Conservation (phyloP, 2,113 vertebrate species). For the Potamarius usumacintae region DNA sequence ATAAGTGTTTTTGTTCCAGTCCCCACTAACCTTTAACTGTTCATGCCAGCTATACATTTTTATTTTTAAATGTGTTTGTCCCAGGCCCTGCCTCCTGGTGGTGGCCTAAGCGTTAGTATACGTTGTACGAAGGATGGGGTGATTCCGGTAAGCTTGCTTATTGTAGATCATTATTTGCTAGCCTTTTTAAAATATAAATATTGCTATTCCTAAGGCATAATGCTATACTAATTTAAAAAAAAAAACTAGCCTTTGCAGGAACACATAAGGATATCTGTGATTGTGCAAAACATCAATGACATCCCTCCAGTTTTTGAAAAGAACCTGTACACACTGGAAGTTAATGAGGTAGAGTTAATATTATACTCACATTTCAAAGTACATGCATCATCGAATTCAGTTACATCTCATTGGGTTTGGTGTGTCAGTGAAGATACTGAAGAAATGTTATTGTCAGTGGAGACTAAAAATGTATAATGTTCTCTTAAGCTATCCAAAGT, state of each 20-base stretch:
- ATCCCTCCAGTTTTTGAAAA: conserved; percentile 59
- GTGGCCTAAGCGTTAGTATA: background rate
- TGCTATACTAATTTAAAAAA: background rate
- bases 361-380: background rate
- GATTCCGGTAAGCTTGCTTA: background rate
- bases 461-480: background rate
- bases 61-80: conserved; percentile 15
- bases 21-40: background rate
- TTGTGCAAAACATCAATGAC: conserved; percentile 64
- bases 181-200: background rate
- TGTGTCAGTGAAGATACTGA: background rate
- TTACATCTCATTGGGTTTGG: background rate
- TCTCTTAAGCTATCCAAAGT: conserved; percentile 37
- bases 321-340: background rate
- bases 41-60: background rate
- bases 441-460: background rate
- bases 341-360: conserved; percentile 66
- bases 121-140: background rate
- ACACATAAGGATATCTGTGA: fast-evolving
- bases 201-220: background rate
- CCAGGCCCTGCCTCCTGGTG: background rate
- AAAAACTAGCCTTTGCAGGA: conserved; percentile 48
- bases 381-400: background rate
- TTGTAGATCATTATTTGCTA: background rate
- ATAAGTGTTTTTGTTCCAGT: background rate